phyloP scores from a whole-genome alignment of 1,140 invertebrate species.

The Papilio machaon region DNA sequence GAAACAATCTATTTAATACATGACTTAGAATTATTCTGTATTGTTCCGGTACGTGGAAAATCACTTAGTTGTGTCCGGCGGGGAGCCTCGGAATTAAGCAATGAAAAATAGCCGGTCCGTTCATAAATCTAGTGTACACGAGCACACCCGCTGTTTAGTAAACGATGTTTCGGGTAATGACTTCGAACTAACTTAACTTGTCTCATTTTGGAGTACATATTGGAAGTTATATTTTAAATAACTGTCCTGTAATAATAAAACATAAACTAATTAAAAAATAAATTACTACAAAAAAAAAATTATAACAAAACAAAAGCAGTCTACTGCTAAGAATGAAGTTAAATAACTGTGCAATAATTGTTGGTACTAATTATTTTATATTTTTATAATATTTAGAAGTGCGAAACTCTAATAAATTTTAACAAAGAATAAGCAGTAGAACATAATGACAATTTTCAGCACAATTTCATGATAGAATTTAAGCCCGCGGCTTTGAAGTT shows the following conservation, averaged over 20 bases:
- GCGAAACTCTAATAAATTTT: background rate
- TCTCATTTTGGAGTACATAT: background rate
- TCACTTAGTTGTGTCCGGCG: constrained; percentile 29
- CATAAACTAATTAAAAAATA: background rate
- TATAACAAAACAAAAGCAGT: too few relatives aligned
- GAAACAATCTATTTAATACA: background rate
- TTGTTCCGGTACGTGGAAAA: constrained; percentile 14
- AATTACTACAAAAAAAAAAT: too few relatives aligned
- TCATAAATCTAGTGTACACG: constrained; percentile 19
- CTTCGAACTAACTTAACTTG: constrained; percentile 3
- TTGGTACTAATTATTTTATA: too few relatives aligned
- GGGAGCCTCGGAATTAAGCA: constrained; percentile 14
- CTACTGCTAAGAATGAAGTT: too few relatives aligned
- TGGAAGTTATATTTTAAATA: background rate
- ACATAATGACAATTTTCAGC: background rate
- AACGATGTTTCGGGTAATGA: constrained; percentile 34
- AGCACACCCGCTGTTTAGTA: constrained; percentile 32
- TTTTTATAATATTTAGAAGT: background rate
- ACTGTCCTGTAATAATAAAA: background rate
- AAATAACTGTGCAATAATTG: too few relatives aligned
- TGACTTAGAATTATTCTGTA: background rate
- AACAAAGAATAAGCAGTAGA: constrained; percentile 5
- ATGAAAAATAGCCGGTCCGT: constrained; percentile 22
- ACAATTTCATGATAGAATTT: constrained; percentile 18
- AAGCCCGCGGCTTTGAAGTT: constrained; percentile 13